A percentile compares a stretch with the other conserved stretches of the same genome.
These are phyloP conservation scores for Pterois miles DNA, from an alignment of 2,797 vertebrate genomes.

Conservation along the genomic window DNA sequence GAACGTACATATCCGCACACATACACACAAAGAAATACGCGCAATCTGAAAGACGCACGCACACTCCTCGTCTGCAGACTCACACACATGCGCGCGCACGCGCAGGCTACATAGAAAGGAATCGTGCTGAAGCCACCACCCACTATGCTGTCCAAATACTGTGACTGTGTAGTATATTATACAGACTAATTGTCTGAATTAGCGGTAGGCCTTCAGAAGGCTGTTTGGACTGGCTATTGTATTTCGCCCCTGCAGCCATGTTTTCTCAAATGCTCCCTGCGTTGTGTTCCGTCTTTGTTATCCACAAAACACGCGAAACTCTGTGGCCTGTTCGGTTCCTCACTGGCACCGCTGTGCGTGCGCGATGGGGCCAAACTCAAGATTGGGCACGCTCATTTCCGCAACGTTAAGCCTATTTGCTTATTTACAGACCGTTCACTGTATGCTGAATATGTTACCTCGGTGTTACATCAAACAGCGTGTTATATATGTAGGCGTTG, in stretches of 20 bases:
- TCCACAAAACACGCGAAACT: conserved; percentile 62
- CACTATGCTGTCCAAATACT: conserved; percentile 43
- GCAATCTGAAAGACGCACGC: background rate
- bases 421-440: conserved; percentile 25
- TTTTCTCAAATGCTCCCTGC: conserved; percentile 26
- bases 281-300: conserved; percentile 56
- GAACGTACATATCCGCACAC: background rate
- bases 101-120: background rate
- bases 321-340: conserved; percentile 56
- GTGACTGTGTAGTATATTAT: conserved; percentile 27
- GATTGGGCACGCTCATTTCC: conserved; percentile 49
- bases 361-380: conserved; percentile 51
- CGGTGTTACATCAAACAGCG: conserved; percentile 34
- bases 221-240: conserved; percentile 40
- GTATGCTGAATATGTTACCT: conserved; percentile 24
- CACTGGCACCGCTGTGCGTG: conserved; percentile 4
- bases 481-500: conserved; percentile 5
- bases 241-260: conserved; percentile 43
- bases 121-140: conserved; percentile 32
- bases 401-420: conserved; percentile 30
- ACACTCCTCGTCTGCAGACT: too few relatives aligned
- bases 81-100: conserved; percentile 1
- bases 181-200: conserved; percentile 58
- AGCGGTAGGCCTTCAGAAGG: conserved; percentile 15
- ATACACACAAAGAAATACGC: background rate